phyloP scores from a whole-genome alignment of 2,888 invertebrate genomes.

The Quadroppia sp. region DNA sequence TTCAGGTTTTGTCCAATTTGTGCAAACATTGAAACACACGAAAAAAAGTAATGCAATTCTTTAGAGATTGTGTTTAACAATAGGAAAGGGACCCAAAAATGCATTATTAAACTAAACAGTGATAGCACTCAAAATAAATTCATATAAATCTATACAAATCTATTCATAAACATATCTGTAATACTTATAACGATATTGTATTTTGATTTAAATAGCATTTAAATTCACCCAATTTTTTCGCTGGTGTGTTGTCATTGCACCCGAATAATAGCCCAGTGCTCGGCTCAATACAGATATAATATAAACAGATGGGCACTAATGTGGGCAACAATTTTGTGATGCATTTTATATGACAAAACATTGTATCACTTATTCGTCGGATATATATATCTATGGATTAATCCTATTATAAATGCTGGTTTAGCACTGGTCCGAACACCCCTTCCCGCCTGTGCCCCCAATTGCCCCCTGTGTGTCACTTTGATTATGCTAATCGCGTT shows the following conservation, averaged over 20 bases:
- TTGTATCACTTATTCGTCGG: not conserved
- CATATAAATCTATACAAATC: constrained; percentile 1
- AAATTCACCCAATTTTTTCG: constrained; percentile 9
- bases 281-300: constrained; percentile 2
- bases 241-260: constrained; percentile 7
- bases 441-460: constrained; percentile 22
- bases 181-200: not conserved
- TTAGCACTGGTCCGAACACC: constrained; percentile 11
- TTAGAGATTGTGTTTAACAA: not conserved
- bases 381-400: not conserved
- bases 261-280: not conserved
- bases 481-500: constrained; percentile 30
- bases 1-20: not conserved
- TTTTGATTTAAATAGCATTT: constrained; percentile 18
- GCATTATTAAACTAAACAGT: not conserved
- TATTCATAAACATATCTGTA: not conserved
- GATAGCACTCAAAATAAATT: constrained; percentile 29
- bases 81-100: not conserved
- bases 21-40: not conserved
- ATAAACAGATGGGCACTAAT: constrained; percentile 34
- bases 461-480: constrained; percentile 34
- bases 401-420: constrained; percentile 34
- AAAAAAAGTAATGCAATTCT: constrained; percentile 22
- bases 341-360: constrained; percentile 19
- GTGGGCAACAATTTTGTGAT: constrained; percentile 25